Evolutionary conservation across 2,113 vertebrate species (phyloP).

Genomic region (Mastomys coucha): DNA sequence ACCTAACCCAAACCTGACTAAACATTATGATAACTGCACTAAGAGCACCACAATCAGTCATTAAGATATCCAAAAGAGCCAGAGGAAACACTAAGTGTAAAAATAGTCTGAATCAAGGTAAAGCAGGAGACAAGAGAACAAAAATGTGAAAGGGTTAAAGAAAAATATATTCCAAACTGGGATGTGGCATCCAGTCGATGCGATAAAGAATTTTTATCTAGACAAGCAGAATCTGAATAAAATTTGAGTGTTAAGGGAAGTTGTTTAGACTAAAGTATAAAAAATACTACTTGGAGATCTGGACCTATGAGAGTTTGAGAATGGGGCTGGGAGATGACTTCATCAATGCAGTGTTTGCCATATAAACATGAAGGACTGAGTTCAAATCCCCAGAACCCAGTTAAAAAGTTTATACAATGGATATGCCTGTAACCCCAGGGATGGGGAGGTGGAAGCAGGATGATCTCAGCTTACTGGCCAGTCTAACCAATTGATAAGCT

Average conservation of each 20-base stretch:
- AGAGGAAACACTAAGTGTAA: not conserved
- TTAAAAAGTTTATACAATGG: not conserved
- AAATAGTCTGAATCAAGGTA: not conserved
- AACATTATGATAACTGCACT: not conserved
- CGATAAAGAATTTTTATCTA: not conserved
- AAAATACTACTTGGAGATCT: not conserved
- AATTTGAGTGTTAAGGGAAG: not conserved
- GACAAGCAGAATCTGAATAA: not conserved
- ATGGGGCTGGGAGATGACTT: no score
- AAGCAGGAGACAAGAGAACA: not conserved
- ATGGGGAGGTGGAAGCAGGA: not conserved
- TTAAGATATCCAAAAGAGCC: not conserved
- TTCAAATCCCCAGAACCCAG: not conserved
- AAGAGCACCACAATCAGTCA: not conserved
- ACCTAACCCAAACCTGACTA: not conserved
- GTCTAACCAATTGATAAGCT: no score
- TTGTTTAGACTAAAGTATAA: not conserved
- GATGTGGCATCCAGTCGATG: not conserved
- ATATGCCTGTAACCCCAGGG: no score
- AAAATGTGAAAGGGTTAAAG: constrained; percentile 16
- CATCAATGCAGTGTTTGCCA: not conserved
- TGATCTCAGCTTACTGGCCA: not conserved
- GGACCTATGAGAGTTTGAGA: not conserved
- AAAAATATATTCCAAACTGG: constrained; percentile 1
- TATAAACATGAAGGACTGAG: not conserved